Conservation (phyloP, 2,113 vertebrate species). For the Echinops telfairi region DNA sequence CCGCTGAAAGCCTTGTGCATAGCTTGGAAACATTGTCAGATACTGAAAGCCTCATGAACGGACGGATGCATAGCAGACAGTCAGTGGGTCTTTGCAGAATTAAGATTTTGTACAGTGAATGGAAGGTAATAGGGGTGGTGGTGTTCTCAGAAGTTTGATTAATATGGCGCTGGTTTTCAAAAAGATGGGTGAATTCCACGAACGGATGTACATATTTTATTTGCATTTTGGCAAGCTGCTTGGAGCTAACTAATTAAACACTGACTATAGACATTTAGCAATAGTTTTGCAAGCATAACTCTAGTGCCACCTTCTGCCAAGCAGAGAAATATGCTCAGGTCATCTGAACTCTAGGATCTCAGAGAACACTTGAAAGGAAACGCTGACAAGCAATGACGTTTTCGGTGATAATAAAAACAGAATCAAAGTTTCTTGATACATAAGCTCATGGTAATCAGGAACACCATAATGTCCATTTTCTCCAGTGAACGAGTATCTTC, state of each 20-base stretch:
- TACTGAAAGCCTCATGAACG: too few species aligned
- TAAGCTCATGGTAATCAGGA: background rate
- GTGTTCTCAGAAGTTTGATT: background rate
- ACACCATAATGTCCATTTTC: constrained; percentile 33
- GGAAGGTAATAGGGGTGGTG: constrained; percentile 17
- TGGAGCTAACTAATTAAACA: constrained; percentile 32
- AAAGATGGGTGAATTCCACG: constrained; percentile 7
- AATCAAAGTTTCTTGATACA: background rate
- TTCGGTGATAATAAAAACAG: constrained; percentile 44
- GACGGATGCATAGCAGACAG: background rate
- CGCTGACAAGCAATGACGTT: constrained; percentile 15
- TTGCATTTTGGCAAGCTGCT: background rate
- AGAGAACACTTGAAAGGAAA: constrained; percentile 44
- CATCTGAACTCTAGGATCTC: background rate
- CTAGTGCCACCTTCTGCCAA: constrained; percentile 80
- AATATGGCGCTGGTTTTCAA: background rate
- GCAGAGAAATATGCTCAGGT: constrained; percentile 35
- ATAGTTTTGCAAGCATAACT: constrained; percentile 56
- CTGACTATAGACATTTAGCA: background rate
- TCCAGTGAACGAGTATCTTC: constrained; percentile 23
- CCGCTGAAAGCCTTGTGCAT: too few species aligned
- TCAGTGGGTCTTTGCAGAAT: constrained; percentile 19
- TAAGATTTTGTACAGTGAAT: background rate
- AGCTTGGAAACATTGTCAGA: too few species aligned
- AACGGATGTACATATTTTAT: background rate